Percentiles rank a stretch among this genome's conserved stretches.
These are phyloP conservation scores for Cichladusa arquata DNA, from an alignment of 2,113 vertebrate genomes.

Conservation along the genomic window DNA sequence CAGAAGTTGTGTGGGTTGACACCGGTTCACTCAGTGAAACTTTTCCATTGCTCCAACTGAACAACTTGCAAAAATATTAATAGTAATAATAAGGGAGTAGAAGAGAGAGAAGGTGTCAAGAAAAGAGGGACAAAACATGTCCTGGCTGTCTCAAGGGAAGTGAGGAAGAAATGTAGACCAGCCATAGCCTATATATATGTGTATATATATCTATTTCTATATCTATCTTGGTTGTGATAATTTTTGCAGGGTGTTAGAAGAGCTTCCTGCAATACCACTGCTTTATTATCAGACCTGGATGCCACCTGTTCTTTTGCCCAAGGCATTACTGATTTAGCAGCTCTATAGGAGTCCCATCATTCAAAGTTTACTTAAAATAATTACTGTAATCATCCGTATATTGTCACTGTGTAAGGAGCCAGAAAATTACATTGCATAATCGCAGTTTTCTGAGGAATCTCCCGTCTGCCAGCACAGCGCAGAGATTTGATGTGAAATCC, in stretches of 20 bases:
- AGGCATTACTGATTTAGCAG: background rate
- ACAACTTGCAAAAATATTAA: background rate
- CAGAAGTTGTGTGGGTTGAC: background rate
- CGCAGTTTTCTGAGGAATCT: background rate
- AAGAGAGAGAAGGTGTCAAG: background rate
- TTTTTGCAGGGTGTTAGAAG: background rate
- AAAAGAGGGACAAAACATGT: background rate
- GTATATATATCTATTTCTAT: background rate
- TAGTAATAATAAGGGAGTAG: background rate
- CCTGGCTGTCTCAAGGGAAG: background rate
- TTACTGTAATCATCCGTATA: background rate
- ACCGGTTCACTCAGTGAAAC: background rate
- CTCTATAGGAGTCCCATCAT: background rate
- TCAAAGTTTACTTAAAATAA: constrained; percentile 22
- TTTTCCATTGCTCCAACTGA: background rate
- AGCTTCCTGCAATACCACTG: background rate
- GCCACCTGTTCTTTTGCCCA: background rate
- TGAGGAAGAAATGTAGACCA: background rate
- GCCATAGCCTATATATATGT: background rate
- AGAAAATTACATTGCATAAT: constrained; percentile 29
- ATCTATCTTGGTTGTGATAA: background rate
- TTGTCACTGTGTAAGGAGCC: constrained; percentile 26
- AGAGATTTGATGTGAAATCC: background rate
- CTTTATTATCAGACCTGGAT: background rate
- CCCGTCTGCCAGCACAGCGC: background rate